Percentiles rank a stretch among this genome's conserved stretches.
These are phyloP conservation scores for Melanotaenia pygmaea DNA, from an alignment of 2,797 vertebrate species.

Conservation along the genomic window DNA sequence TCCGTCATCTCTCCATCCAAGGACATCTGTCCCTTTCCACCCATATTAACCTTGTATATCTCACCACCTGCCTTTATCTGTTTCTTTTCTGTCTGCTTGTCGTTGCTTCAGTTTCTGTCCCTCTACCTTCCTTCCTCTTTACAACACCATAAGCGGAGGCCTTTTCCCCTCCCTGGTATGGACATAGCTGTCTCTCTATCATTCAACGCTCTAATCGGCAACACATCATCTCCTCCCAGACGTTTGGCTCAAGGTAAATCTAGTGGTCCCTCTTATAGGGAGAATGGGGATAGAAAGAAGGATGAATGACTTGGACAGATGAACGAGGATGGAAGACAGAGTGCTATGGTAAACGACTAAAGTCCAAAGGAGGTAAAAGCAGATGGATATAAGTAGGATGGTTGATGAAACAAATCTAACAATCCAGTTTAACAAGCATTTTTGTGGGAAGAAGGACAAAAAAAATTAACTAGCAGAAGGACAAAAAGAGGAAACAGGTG, in stretches of 20 bases:
- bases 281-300: constrained; percentile 15
- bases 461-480: too few species aligned
- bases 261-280: constrained; percentile 31
- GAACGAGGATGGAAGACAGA: neutral
- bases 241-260: constrained; percentile 68
- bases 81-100: neutral
- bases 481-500: neutral
- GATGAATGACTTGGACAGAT: constrained; percentile 25
- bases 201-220: constrained; percentile 41
- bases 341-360: constrained; percentile 9
- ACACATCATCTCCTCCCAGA: constrained; percentile 48
- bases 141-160: constrained; percentile 14
- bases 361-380: neutral
- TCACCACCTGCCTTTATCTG: constrained; percentile 24
- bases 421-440: constrained; percentile 29
- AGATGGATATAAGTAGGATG: neutral
- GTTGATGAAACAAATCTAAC: neutral
- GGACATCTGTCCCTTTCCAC: constrained; percentile 49
- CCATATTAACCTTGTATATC: constrained; percentile 63
- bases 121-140: constrained; percentile 14
- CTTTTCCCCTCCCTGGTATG: neutral
- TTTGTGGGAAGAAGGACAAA: neutral
- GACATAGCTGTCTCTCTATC: constrained; percentile 38
- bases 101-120: constrained; percentile 12
- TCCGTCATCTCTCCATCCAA: constrained; percentile 37